These are phyloP conservation scores for Pipistrellus pipistrellus DNA, from an alignment of 2,797 vertebrate genomes.

Conservation along the genomic window DNA sequence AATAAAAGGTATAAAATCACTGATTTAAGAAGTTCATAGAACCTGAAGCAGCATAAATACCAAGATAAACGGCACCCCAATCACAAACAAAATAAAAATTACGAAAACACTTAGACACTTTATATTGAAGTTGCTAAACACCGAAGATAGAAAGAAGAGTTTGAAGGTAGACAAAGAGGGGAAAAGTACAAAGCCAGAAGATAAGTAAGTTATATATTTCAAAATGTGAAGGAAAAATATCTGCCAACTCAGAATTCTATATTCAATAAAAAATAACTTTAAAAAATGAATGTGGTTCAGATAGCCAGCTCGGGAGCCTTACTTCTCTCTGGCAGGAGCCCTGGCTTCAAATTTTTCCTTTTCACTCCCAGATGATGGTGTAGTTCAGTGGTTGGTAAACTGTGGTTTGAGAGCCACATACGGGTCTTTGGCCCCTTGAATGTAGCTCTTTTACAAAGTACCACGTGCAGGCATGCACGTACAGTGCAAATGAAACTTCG, in stretches of 20 bases:
- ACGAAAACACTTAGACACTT: not conserved
- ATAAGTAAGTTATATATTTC: slow-evolving; percentile 4
- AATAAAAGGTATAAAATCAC: not conserved
- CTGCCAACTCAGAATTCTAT: not conserved
- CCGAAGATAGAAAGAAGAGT: not conserved
- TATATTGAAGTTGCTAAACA: not conserved
- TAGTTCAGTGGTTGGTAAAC: not conserved
- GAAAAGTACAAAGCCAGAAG: not conserved
- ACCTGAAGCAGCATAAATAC: not conserved
- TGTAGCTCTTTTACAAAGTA: too few species aligned
- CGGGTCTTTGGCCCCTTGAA: too few species aligned
- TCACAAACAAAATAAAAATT: not conserved
- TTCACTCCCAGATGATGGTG: not conserved
- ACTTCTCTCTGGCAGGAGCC: not conserved
- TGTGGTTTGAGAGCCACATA: too few species aligned
- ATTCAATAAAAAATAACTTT: not conserved
- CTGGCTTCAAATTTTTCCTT: not conserved
- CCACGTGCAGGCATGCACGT: too few species aligned
- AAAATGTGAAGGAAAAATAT: not conserved
- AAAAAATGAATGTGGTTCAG: not conserved
- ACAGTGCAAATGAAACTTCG: too few species aligned
- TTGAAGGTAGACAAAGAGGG: not conserved
- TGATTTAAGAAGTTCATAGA: not conserved
- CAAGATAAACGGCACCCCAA: not conserved
- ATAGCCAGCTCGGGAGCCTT: not conserved